Evolutionary conservation across 2,113 vertebrate genomes (phyloP), one percentile per base, ranked within the genome.

Genomic region (Lipophrys pholis): DNA sequence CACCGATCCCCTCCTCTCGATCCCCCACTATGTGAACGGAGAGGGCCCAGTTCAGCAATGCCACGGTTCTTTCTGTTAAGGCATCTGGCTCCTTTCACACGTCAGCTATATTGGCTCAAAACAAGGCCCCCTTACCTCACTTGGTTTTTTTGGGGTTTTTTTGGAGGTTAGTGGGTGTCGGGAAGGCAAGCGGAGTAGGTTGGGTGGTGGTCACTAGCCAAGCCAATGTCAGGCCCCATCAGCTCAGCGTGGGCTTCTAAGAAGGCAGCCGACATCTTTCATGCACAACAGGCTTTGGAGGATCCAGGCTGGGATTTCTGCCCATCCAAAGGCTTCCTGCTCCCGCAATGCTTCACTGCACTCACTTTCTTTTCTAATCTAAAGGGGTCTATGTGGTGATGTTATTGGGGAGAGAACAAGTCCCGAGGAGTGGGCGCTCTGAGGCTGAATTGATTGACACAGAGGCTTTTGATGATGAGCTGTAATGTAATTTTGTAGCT

Each of bases 61-160:
- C 78, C 79, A 83, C 56, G 76, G 68, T 82, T 66, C 73, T 87
- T 86, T 89, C 73, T 88, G 74, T 72, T 66, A 42, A 82, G 85
- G 89, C 91, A 86, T 91, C 88, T 92, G 87, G 77, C 69, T 82
- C 64, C 68, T 88, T 93, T 93, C 86, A 92, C 84, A 89, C 59
- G 80, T 90, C 87, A 85, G 83, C 84, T 82, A 83, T 86, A 42
- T 83, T 90, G 89, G 83, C 91, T 83, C 50, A 43, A 75, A 80
- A 61, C 4, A 1, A 53, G 76, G 69, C 45, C 76, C 72, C 84
- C 72, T 71, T 71, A 73, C 73, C 73, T 82, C 40, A 65, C 69
- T 80, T 54, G 52, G 51, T 67, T 84, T 73, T 82, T 40, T 76
- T 80, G 60, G 69, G 50, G 60, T 30, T 30, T 30, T 84, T 73